phyloP scores from a whole-genome alignment of 2,888 invertebrate species.

The Aproaerema taeniolella region DNA sequence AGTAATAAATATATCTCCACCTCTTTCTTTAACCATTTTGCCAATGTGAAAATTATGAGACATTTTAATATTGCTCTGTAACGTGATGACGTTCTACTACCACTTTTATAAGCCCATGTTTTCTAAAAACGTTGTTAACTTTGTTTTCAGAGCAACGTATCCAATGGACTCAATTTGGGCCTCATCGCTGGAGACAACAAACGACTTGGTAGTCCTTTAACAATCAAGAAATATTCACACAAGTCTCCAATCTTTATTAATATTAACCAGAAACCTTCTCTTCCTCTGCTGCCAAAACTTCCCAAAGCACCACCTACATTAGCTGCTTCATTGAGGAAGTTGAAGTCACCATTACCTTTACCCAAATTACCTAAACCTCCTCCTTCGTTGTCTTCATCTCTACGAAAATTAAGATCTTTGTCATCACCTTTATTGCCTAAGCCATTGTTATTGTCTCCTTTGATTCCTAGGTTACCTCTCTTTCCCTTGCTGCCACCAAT shows the following conservation, averaged over 20 bases:
- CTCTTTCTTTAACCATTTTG: no score
- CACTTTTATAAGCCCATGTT: no score
- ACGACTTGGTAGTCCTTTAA: constrained; percentile 31
- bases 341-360: constrained; percentile 21
- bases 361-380: constrained; percentile 29
- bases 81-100: no score
- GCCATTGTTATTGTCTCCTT: constrained; percentile 23
- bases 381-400: constrained; percentile 9
- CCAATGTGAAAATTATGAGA: no score
- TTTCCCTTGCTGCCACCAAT: background rate
- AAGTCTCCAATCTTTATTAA: constrained; percentile 44
- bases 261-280: constrained; percentile 25
- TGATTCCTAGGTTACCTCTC: constrained; percentile 21
- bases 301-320: constrained; percentile 24
- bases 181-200: constrained; percentile 42
- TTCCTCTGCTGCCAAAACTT: constrained; percentile 23
- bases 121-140: background rate
- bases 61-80: no score
- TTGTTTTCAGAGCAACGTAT: background rate
- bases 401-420: constrained; percentile 21
- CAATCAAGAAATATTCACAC: constrained; percentile 35
- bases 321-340: constrained; percentile 7
- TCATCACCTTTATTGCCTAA: constrained; percentile 19
- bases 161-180: constrained; percentile 30
- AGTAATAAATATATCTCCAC: no score